Conservation (phyloP, 2,113 vertebrate genomes). For the Phylloscopus whistleri region DNA sequence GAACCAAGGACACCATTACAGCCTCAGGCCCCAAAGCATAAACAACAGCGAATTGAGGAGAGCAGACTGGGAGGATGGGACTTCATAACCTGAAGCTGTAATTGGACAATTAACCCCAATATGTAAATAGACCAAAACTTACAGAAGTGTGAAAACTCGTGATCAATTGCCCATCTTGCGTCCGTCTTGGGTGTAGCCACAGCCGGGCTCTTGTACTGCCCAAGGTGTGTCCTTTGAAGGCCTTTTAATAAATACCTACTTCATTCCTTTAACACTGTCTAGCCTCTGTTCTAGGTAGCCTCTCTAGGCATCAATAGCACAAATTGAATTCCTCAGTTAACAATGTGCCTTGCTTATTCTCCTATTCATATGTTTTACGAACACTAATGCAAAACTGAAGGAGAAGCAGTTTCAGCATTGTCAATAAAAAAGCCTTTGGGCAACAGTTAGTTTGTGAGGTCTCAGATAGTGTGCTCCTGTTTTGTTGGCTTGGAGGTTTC, state of each 20-base stretch:
- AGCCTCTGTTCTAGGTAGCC: background rate
- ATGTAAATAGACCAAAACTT: too few species aligned
- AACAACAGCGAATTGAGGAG: too few species aligned
- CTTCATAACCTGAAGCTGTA: too few species aligned
- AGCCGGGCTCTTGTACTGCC: background rate
- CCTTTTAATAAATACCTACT: background rate
- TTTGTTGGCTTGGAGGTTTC: background rate
- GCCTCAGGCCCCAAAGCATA: too few species aligned
- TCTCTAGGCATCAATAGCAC: background rate
- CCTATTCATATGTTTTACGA: background rate
- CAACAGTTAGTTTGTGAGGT: background rate
- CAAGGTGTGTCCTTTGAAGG: background rate
- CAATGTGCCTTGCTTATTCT: background rate
- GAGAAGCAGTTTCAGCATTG: background rate
- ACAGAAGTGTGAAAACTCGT: background rate
- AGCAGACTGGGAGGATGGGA: too few species aligned
- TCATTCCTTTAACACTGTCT: background rate
- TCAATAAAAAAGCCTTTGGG: background rate
- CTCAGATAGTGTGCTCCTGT: background rate
- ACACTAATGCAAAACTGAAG: background rate
- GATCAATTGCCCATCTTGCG: rapidly evolving
- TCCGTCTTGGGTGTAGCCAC: background rate
- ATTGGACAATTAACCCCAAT: too few species aligned
- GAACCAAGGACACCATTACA: background rate
- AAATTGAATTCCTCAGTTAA: background rate